Evolutionary conservation across 1,140 invertebrate species (phyloP).

Genomic region (Akabosia matsudoensis): DNA sequence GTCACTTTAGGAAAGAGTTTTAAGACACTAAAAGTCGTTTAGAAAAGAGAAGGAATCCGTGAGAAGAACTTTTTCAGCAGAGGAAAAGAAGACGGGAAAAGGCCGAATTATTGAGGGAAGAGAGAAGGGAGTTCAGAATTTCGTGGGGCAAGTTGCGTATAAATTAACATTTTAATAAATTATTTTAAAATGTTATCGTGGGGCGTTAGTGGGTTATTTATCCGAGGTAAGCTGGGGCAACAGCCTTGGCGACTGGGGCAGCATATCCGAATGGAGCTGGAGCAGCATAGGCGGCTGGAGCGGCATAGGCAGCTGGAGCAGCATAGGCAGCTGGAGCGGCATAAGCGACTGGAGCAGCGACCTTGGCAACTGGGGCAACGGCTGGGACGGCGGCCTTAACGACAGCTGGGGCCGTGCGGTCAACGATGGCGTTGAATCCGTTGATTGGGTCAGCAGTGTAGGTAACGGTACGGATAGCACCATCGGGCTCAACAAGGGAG

Average conservation of each 20-base stretch:
- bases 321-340: background rate
- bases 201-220: no score
- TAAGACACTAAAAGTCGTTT: no score
- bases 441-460: conserved; percentile 60
- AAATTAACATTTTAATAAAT: no score
- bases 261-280: background rate
- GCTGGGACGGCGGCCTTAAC: background rate
- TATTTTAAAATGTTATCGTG: no score
- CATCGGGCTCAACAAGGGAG: conserved; percentile 72
- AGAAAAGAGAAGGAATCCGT: no score
- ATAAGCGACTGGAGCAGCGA: conserved; percentile 3
- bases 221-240: conserved; percentile 17
- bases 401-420: background rate
- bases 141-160: no score
- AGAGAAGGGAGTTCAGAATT: no score
- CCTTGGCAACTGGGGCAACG: conserved; percentile 19
- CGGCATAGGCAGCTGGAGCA: background rate
- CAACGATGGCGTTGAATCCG: conserved; percentile 53
- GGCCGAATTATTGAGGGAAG: no score
- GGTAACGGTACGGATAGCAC: conserved; percentile 67
- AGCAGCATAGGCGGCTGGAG: background rate
- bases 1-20: no score
- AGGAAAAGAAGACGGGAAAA: no score
- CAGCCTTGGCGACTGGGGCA: background rate
- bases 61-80: no score